Conservation (phyloP, 2,888 invertebrate genomes). For the Drosophila tripunctata region DNA sequence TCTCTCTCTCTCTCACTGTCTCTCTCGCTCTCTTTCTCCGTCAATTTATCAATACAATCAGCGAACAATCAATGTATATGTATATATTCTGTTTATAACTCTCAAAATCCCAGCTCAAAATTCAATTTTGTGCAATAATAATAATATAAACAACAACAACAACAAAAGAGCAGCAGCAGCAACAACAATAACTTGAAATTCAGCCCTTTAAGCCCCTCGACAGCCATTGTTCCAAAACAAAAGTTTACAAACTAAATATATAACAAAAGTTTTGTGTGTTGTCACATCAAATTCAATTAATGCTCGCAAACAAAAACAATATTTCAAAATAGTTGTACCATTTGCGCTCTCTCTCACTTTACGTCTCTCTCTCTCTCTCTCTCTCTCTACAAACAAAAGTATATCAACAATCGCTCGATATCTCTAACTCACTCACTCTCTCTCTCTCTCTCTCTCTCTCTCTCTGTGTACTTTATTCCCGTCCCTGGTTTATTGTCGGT, state of each 20-base stretch:
- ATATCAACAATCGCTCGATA: slow-evolving; percentile 9
- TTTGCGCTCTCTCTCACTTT: slow-evolving; percentile 26
- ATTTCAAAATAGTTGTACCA: slow-evolving; percentile 70
- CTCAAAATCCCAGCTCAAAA: slow-evolving; percentile 38
- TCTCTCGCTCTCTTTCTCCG: no score
- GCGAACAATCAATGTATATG: neutral
- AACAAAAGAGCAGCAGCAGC: slow-evolving; percentile 8
- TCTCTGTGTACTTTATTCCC: slow-evolving; percentile 9
- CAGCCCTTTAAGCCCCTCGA: slow-evolving; percentile 55
- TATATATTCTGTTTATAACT: slow-evolving; percentile 30
- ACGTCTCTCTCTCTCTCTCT: slow-evolving; percentile 18
- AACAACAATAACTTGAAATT: slow-evolving; percentile 8
- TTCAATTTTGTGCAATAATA: slow-evolving; percentile 44
- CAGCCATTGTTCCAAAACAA: slow-evolving; percentile 54
- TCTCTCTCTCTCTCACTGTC: slow-evolving; percentile 19
- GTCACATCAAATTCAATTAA: slow-evolving; percentile 76
- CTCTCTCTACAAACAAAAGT: no score
- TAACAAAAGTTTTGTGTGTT: slow-evolving; percentile 60
- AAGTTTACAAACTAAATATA: slow-evolving; percentile 61
- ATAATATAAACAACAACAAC: slow-evolving; percentile 16
- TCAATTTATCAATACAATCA: slow-evolving; percentile 6
- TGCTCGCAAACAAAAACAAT: slow-evolving; percentile 62
- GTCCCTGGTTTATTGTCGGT: slow-evolving; percentile 65
- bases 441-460: slow-evolving; percentile 10
- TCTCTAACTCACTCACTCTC: slow-evolving; percentile 15